Evolutionary conservation across 2,113 vertebrate species (phyloP), one percentile per base, ranked within the genome.

Genomic region (Siniperca chuatsi): DNA sequence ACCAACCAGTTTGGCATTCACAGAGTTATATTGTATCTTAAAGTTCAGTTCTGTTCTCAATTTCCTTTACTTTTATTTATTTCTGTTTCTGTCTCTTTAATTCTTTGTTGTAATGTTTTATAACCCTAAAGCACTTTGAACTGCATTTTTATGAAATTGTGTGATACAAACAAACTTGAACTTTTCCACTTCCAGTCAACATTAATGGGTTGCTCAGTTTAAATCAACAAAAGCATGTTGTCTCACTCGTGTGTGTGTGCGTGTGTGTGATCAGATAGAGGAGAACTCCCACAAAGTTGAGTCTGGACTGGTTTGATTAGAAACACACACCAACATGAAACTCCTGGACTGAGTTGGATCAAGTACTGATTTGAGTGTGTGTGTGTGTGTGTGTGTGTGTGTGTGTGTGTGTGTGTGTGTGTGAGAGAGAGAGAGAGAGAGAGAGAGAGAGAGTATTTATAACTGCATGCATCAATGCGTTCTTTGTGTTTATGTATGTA

Each of bases 291-390:
- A 60, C 62, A 60, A 29, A 70, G 79, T 60, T 2, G 3, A 58
- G 64, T 52, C 61, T 74, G 54, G 23, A 52, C 54, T 8, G 50
- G n/a, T 71, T 48, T 79, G 81, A 87, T 86, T 81, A 78, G 69
- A 78, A 82, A 83, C 76, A 80, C 37, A 52, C 60, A 67, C 78
- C n/a, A 64, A 80, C 71, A 62, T 61, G 57, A 65, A 60, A 76
- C 50, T 73, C 78, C 44, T 79, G 62, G 7, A 62, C 48, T 16
- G 46, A 78, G 79, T 16, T 55, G 21, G 48, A 64, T 72, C 68
- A 5, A 62, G 48, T 23, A 33, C 71, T 0, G 2, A 11, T 15
- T 11, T 76, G 40, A 2, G 21, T 8, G 35, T 61, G 25, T 37
- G 54, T 72, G 21, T 20, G n/a, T 46, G n/a, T 57, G 10, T 29